A percentile compares a stretch with the other conserved stretches of the same genome.
phyloP scores from a whole-genome alignment of 2,888 invertebrate species.

The Cyrtodaria siliqua region DNA sequence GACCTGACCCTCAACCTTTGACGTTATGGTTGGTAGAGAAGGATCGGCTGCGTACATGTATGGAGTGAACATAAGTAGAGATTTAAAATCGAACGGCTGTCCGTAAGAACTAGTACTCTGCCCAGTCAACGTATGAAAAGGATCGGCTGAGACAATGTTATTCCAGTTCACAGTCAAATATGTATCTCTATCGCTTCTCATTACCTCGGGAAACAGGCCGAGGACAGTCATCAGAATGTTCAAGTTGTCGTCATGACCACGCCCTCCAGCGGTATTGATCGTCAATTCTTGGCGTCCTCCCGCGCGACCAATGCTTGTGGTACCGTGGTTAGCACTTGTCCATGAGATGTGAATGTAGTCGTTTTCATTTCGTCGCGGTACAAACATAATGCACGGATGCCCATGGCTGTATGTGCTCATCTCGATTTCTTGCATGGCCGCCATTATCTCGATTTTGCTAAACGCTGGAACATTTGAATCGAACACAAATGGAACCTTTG shows the following conservation, averaged over 20 bases:
- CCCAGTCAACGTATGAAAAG: constrained; percentile 29
- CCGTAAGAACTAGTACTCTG: constrained; percentile 55
- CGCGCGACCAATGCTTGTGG: constrained; percentile 24
- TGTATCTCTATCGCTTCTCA: constrained; percentile 37
- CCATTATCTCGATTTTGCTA: constrained; percentile 59
- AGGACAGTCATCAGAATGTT: constrained; percentile 37
- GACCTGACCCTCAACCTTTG: constrained; percentile 45
- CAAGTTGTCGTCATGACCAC: constrained; percentile 42
- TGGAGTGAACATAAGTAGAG: constrained; percentile 60
- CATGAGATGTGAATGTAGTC: constrained; percentile 62
- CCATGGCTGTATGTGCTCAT: constrained; percentile 53
- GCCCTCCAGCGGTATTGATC: constrained; percentile 27
- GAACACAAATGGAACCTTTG: constrained; percentile 38
- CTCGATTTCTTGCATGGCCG: constrained; percentile 64
- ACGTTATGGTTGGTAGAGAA: constrained; percentile 52
- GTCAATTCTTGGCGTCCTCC: constrained; percentile 38
- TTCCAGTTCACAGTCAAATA: constrained; percentile 26
- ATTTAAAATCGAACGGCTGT: constrained; percentile 60
- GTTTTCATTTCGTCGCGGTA: constrained; percentile 42
- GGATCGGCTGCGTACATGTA: constrained; percentile 59
- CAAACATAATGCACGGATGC: constrained; percentile 46
- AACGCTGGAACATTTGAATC: constrained; percentile 42
- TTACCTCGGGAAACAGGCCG: constrained; percentile 35
- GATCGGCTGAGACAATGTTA: constrained; percentile 14
- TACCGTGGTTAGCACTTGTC: constrained; percentile 24